phyloP scores from a whole-genome alignment of 2,113 vertebrate species.

The Gopherus flavomarginatus region DNA sequence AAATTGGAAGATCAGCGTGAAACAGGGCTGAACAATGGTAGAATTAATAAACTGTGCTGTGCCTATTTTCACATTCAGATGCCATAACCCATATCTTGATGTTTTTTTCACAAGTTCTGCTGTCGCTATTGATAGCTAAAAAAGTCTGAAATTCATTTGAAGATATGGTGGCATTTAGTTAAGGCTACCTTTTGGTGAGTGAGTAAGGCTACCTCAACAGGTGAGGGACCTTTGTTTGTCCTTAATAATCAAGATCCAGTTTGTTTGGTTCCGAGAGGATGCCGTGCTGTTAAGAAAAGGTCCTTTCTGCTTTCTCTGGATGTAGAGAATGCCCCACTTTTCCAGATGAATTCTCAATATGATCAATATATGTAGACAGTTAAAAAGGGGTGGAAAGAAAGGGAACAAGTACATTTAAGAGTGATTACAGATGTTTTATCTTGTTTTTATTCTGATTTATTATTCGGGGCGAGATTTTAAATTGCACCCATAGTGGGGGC shows the following conservation, averaged over 20 bases:
- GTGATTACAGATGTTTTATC: neutral
- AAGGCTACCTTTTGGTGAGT: neutral
- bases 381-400: neutral
- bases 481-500: fast-evolving
- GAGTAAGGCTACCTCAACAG: neutral
- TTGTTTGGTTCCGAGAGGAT: neutral
- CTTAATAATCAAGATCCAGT: neutral
- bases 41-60: neutral
- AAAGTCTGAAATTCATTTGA: neutral
- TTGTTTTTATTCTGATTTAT: neutral
- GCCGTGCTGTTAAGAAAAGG: neutral
- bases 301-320: neutral
- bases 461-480: neutral
- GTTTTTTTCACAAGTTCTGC: neutral
- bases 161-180: neutral
- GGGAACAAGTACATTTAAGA: neutral
- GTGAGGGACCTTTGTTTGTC: neutral
- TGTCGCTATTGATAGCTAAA: neutral
- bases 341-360: neutral
- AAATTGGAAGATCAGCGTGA: neutral
- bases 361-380: neutral
- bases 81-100: neutral
- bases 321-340: neutral
- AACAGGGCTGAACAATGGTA: neutral
- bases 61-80: neutral